Base-by-base conservation (phyloP, 2,113 vertebrate species). In the Cephalophus harveyi region DNA sequence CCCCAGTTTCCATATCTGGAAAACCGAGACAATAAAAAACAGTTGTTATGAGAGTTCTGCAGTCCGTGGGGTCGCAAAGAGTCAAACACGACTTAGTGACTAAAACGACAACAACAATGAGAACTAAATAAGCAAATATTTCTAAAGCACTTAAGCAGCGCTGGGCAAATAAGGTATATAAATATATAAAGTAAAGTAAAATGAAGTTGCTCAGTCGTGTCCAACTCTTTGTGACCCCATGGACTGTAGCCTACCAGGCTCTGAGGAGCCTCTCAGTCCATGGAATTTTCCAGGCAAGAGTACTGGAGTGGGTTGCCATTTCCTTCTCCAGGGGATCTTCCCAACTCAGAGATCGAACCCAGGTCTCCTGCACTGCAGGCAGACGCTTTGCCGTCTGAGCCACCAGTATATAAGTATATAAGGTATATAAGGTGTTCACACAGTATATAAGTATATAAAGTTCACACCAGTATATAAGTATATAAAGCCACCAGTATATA, bases 21-120 rank as follows among this genome's bases (percentile, higher is more conserved):
- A 97, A 60, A 82, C 1, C 62, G 46, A 62, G 54, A 78, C 94
- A 92, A 87, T 88, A 78, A 87, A 97, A 96, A 96, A 96, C 60
- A 76, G 33, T 54, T 92, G 28, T 92, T 89, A 86, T 43, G 40
- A 94, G n/a, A 76, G 57, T 86, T 82, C 25, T 43, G 36, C 36
- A 43, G 36, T 43, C 71, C 3, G 1, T 74, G n/a, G 36, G 71
- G 36, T 74, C 11, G 0, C 71, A 23, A 74, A 74, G 71, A 43
- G 71, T 43, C 21, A 25, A 40, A 74, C 36, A 74, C 2, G 21
- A 74, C 36, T 74, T 43, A 74, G 36, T 43, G 71, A 43, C 36
- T 74, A 74, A 43, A 36, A 74, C 10, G 36, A 71, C 64, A 36
- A 74, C 36, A 74, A 74, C 36, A 30, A 74, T 3, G 21, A 74